Base-by-base conservation (phyloP, 2,888 invertebrate genomes). In the Clusia tigrina region DNA sequence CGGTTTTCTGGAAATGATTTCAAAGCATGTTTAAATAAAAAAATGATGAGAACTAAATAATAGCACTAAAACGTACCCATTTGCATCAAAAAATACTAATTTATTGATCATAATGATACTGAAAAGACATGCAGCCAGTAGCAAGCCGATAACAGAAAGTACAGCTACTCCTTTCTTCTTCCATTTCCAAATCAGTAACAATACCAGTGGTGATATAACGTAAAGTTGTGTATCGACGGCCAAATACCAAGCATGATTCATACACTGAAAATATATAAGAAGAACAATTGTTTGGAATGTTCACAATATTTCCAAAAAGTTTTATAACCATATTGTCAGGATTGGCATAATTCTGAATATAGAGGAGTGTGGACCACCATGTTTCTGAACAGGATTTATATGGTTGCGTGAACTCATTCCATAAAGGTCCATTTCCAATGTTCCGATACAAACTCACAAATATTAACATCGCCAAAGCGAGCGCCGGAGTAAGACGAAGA, bases 191-290 rank as follows among this genome's bases (percentile, higher is more conserved):
- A 87, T 69, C 0, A 84, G 80, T 25, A 84, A 81, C 37, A 88
- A 71, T 10, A 88, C 74, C 2, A 88, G 63, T 1, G 87, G 87
- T 0, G 88, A 85, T 18, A 87, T 42, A 60, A 86, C 72, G 67
- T 84, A 87, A 5, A 87, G 75, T 70, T 88, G 88, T 80, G 85
- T 87, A 66, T 88, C 87, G 10, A 87, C 85, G 0, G 86, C 84
- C 37, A 88, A 74, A 67, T 87, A 88, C 88, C 88, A 88, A 1
- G 85, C 80, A 66, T 87, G 87, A 38, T 81, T 79, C 42, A 87
- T 69, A 68, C 87, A 88, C 83, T 82, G 26, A 10, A 32, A 32
- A 32, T n/a, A n/a, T n/a, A 32, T 9, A 32, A 12, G 12, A 12
- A 12, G 12, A 32, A 12, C 12, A 6, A 12, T 32, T 32, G 68